Percentiles rank a stretch among this genome's conserved stretches.
These are phyloP conservation scores for Drosophila mojavensis DNA, from an alignment of 1,140 invertebrate genomes.

Conservation along the genomic window DNA sequence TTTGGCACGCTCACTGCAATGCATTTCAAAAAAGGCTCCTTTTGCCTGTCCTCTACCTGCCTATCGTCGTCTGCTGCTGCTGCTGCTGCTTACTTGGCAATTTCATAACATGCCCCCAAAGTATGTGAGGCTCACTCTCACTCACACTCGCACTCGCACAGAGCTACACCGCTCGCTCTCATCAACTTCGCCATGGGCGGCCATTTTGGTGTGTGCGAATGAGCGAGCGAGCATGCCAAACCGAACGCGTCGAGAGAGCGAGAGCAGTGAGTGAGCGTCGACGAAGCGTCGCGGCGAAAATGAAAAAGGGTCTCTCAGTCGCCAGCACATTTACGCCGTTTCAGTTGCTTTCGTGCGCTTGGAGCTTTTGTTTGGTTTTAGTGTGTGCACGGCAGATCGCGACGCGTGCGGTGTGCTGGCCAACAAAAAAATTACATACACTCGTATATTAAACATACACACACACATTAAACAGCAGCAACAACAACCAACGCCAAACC, in stretches of 20 bases:
- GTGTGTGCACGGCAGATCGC: constrained; percentile 75
- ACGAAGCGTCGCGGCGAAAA: constrained; percentile 51
- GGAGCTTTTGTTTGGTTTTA: constrained; percentile 80
- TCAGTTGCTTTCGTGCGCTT: constrained; percentile 75
- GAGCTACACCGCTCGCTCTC: constrained; percentile 36
- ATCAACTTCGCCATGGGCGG: constrained; percentile 66
- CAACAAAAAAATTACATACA: constrained; percentile 54
- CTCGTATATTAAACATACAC: constrained; percentile 2
- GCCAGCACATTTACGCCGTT: constrained; percentile 69
- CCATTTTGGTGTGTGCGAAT: constrained; percentile 59
- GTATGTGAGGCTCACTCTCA: constrained; percentile 53
- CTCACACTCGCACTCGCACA: constrained; percentile 48
- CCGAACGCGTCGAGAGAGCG: constrained; percentile 54
- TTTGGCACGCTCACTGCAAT: constrained; percentile 71
- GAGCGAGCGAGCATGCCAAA: constrained; percentile 57
- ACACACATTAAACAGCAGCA: constrained; percentile 19
- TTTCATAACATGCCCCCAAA: constrained; percentile 75
- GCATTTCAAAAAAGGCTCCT: constrained; percentile 54
- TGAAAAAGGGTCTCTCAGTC: constrained; percentile 64
- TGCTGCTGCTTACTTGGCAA: constrained; percentile 54
- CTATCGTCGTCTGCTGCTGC: constrained; percentile 28
- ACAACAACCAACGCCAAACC: constrained; percentile 21
- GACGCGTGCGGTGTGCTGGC: constrained; percentile 72
- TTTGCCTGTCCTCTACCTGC: constrained; percentile 53
- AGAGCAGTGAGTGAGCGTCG: constrained; percentile 27